Conservation (phyloP, 2,113 vertebrate species). For the Syngnathus floridae region DNA sequence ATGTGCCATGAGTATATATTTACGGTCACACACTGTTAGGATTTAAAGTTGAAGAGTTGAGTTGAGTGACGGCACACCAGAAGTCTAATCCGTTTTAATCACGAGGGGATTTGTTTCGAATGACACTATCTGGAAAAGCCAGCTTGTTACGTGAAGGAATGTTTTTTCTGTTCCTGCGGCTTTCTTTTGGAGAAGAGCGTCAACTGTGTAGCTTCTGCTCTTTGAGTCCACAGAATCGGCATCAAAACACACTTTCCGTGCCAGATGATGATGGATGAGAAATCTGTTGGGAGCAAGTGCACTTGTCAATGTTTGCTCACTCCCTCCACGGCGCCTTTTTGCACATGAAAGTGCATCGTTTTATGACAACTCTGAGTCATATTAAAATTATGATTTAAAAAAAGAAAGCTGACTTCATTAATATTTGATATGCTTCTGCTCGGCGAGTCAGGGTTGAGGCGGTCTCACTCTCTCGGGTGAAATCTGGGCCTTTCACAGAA, state of each 20-base stretch:
- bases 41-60: constrained; percentile 1
- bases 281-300: not conserved
- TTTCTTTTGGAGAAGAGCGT: not conserved
- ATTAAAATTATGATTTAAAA: not conserved
- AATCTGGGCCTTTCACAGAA: constrained; percentile 37
- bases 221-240: constrained; percentile 3
- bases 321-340: not conserved
- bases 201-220: constrained; percentile 15
- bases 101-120: not conserved
- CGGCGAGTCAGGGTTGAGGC: constrained; percentile 31
- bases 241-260: not conserved
- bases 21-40: constrained; percentile 1
- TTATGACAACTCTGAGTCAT: constrained; percentile 5
- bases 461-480: constrained; percentile 8
- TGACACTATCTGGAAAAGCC: not conserved
- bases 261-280: not conserved
- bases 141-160: constrained; percentile 6
- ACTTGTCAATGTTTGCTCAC: not conserved
- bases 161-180: not conserved
- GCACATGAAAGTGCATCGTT: not conserved
- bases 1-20: not conserved
- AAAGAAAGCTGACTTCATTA: constrained; percentile 6
- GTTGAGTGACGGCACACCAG: not conserved
- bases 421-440: constrained; percentile 30
- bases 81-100: constrained; percentile 9